Percentiles rank a stretch among this genome's conserved stretches.
These are phyloP conservation scores for Drosophila testacea DNA, from an alignment of 2,888 invertebrate species.

Conservation along the genomic window DNA sequence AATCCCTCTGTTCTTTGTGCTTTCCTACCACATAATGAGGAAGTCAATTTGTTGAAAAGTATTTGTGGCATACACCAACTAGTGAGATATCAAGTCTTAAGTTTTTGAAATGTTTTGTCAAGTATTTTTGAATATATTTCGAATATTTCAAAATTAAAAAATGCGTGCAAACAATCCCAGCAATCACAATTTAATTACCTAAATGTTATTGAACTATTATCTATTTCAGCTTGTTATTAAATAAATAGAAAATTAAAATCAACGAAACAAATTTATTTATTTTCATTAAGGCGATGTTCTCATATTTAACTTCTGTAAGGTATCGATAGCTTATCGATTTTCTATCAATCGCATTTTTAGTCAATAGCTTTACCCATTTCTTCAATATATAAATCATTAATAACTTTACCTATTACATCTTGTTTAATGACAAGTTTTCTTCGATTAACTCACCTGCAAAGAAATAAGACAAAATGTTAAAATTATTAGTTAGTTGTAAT, in stretches of 20 bases:
- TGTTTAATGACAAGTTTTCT: neutral
- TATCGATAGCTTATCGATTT: conserved; percentile 4
- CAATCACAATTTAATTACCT: too few relatives aligned
- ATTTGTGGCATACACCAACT: conserved; percentile 20
- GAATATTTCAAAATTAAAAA: neutral
- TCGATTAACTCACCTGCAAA: conserved; percentile 64
- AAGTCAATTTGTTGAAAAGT: conserved; percentile 26
- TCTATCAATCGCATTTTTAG: neutral
- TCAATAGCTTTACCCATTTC: neutral
- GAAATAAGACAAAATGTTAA: conserved; percentile 29
- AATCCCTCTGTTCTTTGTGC: neutral
- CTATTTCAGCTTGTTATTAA: too few relatives aligned
- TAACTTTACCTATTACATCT: neutral
- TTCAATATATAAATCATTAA: neutral
- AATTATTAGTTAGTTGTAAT: conserved; percentile 32
- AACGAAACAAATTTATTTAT: too few relatives aligned
- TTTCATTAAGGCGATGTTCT: too few relatives aligned
- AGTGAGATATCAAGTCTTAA: conserved; percentile 8
- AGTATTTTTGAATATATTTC: neutral
- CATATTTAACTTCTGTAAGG: neutral
- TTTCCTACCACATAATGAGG: conserved; percentile 31
- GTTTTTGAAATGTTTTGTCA: neutral
- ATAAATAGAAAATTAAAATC: too few relatives aligned
- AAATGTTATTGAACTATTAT: too few relatives aligned
- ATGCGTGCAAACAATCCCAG: too few relatives aligned